Evolutionary conservation across 2,888 invertebrate species (phyloP).

Genomic region (Eupithecia dodoneata): DNA sequence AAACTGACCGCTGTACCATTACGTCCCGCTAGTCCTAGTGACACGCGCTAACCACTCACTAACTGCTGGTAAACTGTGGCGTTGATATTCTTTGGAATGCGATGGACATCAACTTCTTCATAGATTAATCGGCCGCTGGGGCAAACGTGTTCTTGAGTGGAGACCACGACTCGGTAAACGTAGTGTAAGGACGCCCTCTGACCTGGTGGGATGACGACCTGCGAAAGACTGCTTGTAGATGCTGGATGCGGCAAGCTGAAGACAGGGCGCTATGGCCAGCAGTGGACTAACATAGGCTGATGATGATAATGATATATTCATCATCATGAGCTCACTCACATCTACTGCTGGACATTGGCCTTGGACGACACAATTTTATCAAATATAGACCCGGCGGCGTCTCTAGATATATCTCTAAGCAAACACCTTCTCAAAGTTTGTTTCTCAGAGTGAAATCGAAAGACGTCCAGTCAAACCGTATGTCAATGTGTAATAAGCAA

Average conservation of each 20-base stretch:
- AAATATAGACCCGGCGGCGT: neutral
- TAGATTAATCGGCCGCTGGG: neutral
- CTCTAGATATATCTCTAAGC: neutral
- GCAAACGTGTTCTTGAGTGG: too few relatives aligned
- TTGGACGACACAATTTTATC: neutral
- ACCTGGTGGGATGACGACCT: too few relatives aligned
- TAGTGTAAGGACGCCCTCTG: too few relatives aligned
- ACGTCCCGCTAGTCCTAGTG: constrained; percentile 32
- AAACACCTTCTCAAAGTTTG: neutral
- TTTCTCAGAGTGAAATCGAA: neutral
- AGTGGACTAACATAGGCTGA: too few relatives aligned
- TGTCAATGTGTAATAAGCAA: neutral
- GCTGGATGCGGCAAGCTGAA: too few relatives aligned
- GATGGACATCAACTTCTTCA: constrained; percentile 17
- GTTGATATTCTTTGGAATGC: constrained; percentile 24
- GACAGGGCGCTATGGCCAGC: too few relatives aligned
- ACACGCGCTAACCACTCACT: constrained; percentile 22
- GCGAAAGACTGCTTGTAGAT: too few relatives aligned
- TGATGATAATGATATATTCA: too few relatives aligned
- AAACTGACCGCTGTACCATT: constrained; percentile 35
- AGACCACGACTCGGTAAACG: too few relatives aligned
- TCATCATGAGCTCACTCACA: too few relatives aligned
- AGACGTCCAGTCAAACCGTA: neutral
- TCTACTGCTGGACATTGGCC: too few relatives aligned
- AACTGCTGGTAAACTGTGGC: constrained; percentile 17